Percentiles rank a stretch among this genome's conserved stretches.
These are phyloP conservation scores for Ctenodactylus gundi DNA, from an alignment of 2,113 vertebrate species.

Conservation along the genomic window DNA sequence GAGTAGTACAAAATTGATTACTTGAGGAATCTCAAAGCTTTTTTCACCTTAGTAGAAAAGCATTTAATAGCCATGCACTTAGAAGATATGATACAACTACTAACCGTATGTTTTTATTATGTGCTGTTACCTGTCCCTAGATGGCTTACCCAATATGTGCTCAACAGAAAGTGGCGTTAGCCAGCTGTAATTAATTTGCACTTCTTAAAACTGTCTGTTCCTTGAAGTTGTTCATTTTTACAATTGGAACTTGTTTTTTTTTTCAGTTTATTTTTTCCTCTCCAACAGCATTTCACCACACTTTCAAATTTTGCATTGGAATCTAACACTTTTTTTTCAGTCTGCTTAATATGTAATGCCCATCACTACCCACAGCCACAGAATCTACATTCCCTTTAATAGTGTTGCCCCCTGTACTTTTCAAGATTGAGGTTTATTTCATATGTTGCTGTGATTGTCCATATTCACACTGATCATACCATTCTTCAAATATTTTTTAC, in stretches of 20 bases:
- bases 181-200: conserved; percentile 11
- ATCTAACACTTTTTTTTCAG: not conserved
- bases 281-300: not conserved
- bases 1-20: not conserved
- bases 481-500: not conserved
- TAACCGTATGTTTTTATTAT: not conserved
- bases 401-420: not conserved
- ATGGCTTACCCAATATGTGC: not conserved
- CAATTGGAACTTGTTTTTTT: too few species aligned
- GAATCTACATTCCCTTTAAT: not conserved
- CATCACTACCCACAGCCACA: not conserved
- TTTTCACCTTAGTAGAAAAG: not conserved
- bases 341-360: not conserved
- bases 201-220: too few species aligned
- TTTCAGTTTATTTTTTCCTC: not conserved
- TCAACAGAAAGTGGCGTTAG: not conserved
- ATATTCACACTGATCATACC: not conserved
- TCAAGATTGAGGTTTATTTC: not conserved
- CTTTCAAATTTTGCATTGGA: not conserved
- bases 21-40: not conserved
- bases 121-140: not conserved
- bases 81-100: not conserved
- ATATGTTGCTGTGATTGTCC: not conserved
- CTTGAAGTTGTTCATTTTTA: too few species aligned
- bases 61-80: not conserved